Evolutionary conservation across 1,140 invertebrate genomes (phyloP), one percentile per base, ranked within the genome.

Genomic region (Stegodyphus dumicola): DNA sequence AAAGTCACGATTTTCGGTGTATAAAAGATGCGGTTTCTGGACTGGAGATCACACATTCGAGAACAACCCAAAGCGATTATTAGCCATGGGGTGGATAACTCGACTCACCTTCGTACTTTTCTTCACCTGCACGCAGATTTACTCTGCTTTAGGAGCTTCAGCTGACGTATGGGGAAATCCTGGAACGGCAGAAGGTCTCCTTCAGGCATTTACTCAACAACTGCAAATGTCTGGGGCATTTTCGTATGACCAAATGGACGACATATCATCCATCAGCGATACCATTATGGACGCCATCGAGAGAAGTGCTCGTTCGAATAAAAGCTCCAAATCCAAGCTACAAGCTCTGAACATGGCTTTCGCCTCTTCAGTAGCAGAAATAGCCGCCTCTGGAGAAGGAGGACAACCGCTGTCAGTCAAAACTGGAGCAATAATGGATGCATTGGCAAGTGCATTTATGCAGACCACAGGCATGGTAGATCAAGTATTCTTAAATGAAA

Each of bases 401-500:
- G 64, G 64, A n/a, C 6, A 11, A n/a, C 13, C 13, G 0, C 48
- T 49, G 5, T 6, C 4, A 3, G 48, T 52, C 6, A 77, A 77
- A 10, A 66, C 53, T 4, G 18, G 48, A 7, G 77, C 65, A 15
- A 79, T 79, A 11, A 15, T 5, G 4, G 17, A 70, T 15, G 77
- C 77, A 9, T 18, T 79, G 2, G 17, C 6, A 11, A 5, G 15
- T 15, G 77, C 77, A 9, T 69, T 69, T 54, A 52, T 69, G 33
- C 49, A 79, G 54, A 69, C 77, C 15, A 79, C 77, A 9, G 77
- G 77, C 3, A 9, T 5, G 33, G n/a, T 69, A 17, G 17, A 70
- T n/a, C 7, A 15, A 6, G 10, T n/a, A 49, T 79, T 79, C 69
- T 13, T 79, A 9, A 54, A 54, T 7, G 77, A 79, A 79, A 69